Percentiles rank a stretch among this genome's conserved stretches.
phyloP scores from a whole-genome alignment of 2,797 vertebrate genomes.

The Chloroceryle amazona region DNA sequence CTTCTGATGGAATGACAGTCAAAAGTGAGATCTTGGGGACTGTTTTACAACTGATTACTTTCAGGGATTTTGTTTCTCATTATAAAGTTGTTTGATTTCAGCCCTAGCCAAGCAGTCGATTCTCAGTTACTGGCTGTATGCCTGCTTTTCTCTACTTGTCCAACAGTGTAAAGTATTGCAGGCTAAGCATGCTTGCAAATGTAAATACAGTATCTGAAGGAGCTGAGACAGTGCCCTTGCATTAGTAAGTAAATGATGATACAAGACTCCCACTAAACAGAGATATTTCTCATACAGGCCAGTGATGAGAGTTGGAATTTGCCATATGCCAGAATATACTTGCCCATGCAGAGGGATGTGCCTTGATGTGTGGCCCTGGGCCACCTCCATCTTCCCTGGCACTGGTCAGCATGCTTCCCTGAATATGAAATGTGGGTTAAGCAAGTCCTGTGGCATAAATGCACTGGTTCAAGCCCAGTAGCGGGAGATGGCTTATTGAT shows the following conservation, averaged over 20 bases:
- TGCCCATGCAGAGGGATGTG: neutral
- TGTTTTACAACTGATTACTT: neutral
- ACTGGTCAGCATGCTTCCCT: neutral
- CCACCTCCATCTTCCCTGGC: neutral
- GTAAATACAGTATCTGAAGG: neutral
- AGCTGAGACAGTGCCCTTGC: neutral
- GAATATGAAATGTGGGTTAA: neutral
- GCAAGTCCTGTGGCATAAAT: neutral
- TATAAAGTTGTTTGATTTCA: neutral
- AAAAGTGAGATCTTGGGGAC: neutral
- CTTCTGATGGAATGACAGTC: neutral
- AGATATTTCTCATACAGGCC: accelerated
- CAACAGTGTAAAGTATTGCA: neutral
- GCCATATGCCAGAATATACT: neutral
- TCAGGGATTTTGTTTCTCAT: neutral
- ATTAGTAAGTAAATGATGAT: neutral
- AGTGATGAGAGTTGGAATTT: neutral
- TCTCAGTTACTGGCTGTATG: neutral
- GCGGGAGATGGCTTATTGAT: neutral
- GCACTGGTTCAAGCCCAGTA: neutral
- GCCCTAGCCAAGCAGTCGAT: neutral
- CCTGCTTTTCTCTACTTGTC: neutral
- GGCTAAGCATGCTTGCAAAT: neutral
- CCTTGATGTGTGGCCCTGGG: neutral
- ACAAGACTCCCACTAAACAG: neutral